Conservation (phyloP, 2,888 invertebrate genomes). For the Apotomis turbidana region DNA sequence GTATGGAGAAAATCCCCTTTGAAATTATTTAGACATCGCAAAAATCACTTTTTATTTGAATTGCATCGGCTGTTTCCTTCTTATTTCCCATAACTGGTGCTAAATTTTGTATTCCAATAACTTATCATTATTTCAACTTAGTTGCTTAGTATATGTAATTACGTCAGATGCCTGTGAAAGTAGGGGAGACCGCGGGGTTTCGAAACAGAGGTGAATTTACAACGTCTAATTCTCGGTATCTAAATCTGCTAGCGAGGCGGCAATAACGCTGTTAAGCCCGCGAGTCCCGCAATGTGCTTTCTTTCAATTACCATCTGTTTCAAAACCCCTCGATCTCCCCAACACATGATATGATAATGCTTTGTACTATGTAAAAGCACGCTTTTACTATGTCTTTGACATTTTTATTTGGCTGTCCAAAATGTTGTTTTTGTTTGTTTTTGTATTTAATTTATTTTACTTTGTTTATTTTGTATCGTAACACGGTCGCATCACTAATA, state of each 20-base stretch:
- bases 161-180: not conserved
- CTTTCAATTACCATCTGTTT: too few species aligned
- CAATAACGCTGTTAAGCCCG: too few species aligned
- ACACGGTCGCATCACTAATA: conserved; percentile 67
- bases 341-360: conserved; percentile 9
- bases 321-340: too few species aligned
- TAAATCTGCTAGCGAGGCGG: too few species aligned
- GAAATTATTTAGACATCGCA: conserved; percentile 63
- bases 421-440: conserved; percentile 54
- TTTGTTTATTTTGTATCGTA: conserved; percentile 69
- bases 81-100: conserved; percentile 64
- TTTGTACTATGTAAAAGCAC: conserved; percentile 19
- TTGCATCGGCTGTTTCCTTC: conserved; percentile 42
- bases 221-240: too few species aligned
- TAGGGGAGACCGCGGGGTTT: too few species aligned
- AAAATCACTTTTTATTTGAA: conserved; percentile 46
- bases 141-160: not conserved
- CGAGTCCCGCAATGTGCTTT: too few species aligned
- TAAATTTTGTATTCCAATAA: conserved; percentile 50
- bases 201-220: too few species aligned
- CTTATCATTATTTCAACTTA: not conserved
- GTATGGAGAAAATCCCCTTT: conserved; percentile 40
- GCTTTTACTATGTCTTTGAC: conserved; percentile 4
- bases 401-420: conserved; percentile 42
- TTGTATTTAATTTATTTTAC: conserved; percentile 56